Evolutionary conservation across 2,113 vertebrate genomes (phyloP), one percentile per base, ranked within the genome.

Genomic region (Buteo buteo): DNA sequence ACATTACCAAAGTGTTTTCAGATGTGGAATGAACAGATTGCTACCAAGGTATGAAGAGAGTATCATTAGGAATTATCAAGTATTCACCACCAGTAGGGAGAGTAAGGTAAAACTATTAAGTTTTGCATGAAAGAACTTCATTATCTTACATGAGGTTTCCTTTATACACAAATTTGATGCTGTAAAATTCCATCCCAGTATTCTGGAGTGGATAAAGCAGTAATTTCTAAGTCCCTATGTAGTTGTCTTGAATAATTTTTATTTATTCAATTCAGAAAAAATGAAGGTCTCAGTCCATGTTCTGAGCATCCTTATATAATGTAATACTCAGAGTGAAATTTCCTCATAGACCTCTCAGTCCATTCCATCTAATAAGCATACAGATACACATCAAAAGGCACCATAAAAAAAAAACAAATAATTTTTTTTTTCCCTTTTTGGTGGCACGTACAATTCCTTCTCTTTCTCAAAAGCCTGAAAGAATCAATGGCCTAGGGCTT

Each of bases 21-120:
- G 78, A 87, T 73, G 73, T 87, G 54, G n/a, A 91, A 82, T 0
- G 66, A 95, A 90, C 93, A 95, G 94, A 88, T 83, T 97, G 88
- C 58, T 80, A 58, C 5, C 25, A 77, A 95, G 94, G 92, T 96
- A 95, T 40, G 94, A 85, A 80, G 66, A 90, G 54, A 86, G 19
- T 49, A 74, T 86, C 86, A 82, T 89, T 92, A 96, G 72, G 65
- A 96, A 92, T 95, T 97, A 91, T 71, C 86, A 95, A 88, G 80
- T 79, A 74, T 92, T 95, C 90, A 69, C 61, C 49, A 88, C 44
- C 69, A 82, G 80, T 57, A 86, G 57, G 50, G 36, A 92, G 13
- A 88, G 59, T 64, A 89, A 96, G 92, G 95, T 92, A 94, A 93
- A 94, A 85, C 92, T 70, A 91, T 91, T 83, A 93, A 81, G 52